Conservation (phyloP, 2,797 vertebrate genomes). For the Furcifer pardalis region DNA sequence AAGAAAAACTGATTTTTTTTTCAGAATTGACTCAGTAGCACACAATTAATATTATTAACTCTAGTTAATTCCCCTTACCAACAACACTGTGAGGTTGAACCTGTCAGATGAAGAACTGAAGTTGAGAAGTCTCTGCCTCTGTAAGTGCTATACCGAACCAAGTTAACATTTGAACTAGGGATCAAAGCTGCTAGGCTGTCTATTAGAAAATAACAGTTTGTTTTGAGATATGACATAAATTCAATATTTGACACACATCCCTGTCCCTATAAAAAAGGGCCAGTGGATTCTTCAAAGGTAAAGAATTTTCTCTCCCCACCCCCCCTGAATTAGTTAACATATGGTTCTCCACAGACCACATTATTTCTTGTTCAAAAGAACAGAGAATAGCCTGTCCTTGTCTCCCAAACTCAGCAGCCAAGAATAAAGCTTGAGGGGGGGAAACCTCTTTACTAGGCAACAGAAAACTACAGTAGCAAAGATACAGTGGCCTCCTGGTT, state of each 20-base stretch:
- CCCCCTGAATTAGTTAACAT: not conserved
- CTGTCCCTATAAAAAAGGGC: slow-evolving; percentile 2
- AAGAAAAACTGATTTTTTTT: no score
- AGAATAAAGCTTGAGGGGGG: slow-evolving; percentile 26
- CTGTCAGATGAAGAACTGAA: no score
- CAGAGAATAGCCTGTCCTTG: slow-evolving; percentile 1
- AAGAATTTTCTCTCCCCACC: not conserved
- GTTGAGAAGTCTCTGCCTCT: not conserved
- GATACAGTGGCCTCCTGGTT: slow-evolving; percentile 1
- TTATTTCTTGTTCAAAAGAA: not conserved
- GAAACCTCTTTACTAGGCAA: slow-evolving; percentile 43
- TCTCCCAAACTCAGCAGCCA: not conserved
- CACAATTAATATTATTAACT: no score
- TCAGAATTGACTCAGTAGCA: no score
- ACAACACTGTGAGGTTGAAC: not conserved
- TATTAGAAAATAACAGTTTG: not conserved
- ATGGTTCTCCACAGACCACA: rapidly evolving
- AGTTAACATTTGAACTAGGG: no score
- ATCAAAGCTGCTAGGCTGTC: not conserved
- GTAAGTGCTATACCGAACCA: not conserved
- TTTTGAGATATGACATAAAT: not conserved
- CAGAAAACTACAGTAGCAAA: slow-evolving; percentile 20
- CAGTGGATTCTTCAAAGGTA: slow-evolving; percentile 7
- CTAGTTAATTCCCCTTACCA: not conserved
- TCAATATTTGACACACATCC: no score